Conservation (phyloP, 1,140 invertebrate genomes). For the Bombus superbus region DNA sequence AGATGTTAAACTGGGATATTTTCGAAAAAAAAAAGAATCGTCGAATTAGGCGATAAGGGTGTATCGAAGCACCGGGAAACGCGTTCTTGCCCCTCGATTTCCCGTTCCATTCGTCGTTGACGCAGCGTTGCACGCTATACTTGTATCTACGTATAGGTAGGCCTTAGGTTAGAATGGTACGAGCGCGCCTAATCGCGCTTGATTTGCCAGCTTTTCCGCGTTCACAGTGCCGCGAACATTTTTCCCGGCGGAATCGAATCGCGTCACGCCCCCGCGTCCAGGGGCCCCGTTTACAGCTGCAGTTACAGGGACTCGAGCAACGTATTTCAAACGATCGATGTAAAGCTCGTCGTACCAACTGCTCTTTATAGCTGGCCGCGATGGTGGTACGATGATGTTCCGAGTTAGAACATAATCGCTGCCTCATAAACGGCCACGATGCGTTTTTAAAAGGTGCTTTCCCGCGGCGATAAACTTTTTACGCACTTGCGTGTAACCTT, state of each 20-base stretch:
- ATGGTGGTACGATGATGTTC: slow-evolving; percentile 62
- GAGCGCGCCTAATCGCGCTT: slow-evolving; percentile 33
- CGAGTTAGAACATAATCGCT: slow-evolving; percentile 79
- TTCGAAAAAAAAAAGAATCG: too few relatives aligned
- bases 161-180: not conserved
- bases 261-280: slow-evolving; percentile 49
- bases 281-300: slow-evolving; percentile 10
- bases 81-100: not conserved
- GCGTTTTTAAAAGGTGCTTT: slow-evolving; percentile 82
- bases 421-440: slow-evolving; percentile 80
- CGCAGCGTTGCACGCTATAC: not conserved
- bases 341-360: slow-evolving; percentile 61
- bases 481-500: slow-evolving; percentile 48
- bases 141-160: not conserved
- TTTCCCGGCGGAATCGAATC: slow-evolving; percentile 8
- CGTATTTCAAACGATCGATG: slow-evolving; percentile 66
- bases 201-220: slow-evolving; percentile 43
- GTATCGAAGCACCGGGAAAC: not conserved
- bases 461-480: slow-evolving; percentile 75
- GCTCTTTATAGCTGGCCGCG: slow-evolving; percentile 58
- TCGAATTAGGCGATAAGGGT: not conserved
- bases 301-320: slow-evolving; percentile 27
- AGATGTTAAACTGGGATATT: not conserved
- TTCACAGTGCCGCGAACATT: slow-evolving; percentile 1
- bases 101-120: not conserved